phyloP scores from a whole-genome alignment of 1,140 invertebrate genomes.

The Fopius arisanus region DNA sequence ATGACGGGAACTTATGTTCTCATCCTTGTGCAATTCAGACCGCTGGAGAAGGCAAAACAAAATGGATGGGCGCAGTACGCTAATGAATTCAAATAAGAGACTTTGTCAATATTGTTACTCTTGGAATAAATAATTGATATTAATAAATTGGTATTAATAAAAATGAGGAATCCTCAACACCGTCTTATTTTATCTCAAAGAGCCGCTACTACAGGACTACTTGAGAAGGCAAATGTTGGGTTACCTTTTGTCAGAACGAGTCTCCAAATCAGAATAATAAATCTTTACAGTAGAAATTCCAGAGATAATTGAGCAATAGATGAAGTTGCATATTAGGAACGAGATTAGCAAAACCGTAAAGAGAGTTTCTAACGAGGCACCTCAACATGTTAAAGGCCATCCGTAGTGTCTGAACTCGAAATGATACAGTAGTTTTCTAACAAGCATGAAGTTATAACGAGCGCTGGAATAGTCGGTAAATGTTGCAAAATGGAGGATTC shows the following conservation, averaged over 20 bases:
- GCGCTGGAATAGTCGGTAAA: background rate
- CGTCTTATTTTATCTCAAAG: too few species aligned
- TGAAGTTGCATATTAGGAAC: background rate
- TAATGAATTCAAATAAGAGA: too few species aligned
- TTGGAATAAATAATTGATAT: too few species aligned
- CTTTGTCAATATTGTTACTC: too few species aligned
- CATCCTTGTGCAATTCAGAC: background rate
- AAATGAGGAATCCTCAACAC: too few species aligned
- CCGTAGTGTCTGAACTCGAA: background rate
- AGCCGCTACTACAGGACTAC: too few species aligned
- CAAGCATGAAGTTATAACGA: background rate
- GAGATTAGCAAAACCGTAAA: background rate
- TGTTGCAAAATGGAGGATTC: background rate
- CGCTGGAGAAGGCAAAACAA: too few species aligned
- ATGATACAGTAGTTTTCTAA: background rate
- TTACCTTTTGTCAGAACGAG: background rate
- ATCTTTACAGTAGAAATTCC: background rate
- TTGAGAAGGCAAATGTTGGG: background rate
- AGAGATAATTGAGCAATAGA: background rate
- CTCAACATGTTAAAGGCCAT: background rate
- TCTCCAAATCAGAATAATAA: background rate
- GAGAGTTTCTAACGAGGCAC: background rate
- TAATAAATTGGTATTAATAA: too few species aligned
- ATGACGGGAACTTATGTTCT: background rate
- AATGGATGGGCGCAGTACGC: too few species aligned